Evolutionary conservation across 2,113 vertebrate genomes (phyloP).

Genomic region (Colossoma macropomum): DNA sequence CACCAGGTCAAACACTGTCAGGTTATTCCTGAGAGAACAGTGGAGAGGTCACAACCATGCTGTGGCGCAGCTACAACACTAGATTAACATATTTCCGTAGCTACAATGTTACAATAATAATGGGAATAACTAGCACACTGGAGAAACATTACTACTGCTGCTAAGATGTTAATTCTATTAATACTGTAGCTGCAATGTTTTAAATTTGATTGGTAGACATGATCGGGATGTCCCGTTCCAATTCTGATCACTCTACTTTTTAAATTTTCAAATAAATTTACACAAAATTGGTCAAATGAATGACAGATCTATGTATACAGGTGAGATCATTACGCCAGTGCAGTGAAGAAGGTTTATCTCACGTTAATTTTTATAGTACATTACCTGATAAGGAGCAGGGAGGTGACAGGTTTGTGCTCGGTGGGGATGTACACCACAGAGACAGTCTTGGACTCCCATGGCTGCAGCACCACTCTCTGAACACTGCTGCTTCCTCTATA

Average conservation of each 20-base stretch:
- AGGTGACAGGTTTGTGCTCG: constrained; percentile 87
- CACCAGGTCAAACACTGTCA: constrained; percentile 91
- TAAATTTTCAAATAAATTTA: too few relatives aligned
- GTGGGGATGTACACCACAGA: constrained; percentile 87
- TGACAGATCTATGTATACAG: background rate
- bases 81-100: background rate
- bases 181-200: background rate
- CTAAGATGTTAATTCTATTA: background rate
- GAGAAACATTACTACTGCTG: background rate
- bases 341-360: background rate
- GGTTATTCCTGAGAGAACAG: constrained; percentile 86
- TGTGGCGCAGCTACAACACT: background rate
- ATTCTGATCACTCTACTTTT: too few relatives aligned
- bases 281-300: too few relatives aligned
- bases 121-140: too few relatives aligned
- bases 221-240: too few relatives aligned
- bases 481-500: constrained; percentile 45
- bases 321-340: too few relatives aligned
- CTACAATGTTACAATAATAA: background rate
- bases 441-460: constrained; percentile 85
- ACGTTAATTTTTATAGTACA: background rate
- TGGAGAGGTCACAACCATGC: background rate
- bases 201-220: background rate
- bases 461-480: constrained; percentile 83
- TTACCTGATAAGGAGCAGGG: constrained; percentile 77